A percentile compares a stretch with the other conserved stretches of the same genome.
Evolutionary conservation across 2,797 vertebrate genomes (phyloP).

Genomic region (Syndactyla subalaris): DNA sequence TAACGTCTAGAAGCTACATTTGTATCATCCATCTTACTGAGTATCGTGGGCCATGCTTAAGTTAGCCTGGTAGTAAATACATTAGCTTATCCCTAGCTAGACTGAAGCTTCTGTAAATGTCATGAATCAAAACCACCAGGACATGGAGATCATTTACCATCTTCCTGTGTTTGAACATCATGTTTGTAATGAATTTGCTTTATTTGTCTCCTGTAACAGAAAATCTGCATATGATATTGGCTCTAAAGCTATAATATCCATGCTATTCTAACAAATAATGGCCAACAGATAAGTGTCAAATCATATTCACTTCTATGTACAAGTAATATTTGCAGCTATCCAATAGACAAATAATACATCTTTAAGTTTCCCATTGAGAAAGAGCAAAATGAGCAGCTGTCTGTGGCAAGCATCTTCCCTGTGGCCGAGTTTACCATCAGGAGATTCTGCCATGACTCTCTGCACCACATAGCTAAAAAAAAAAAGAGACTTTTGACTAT

Average conservation of each 20-base stretch:
- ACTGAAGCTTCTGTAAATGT: background rate
- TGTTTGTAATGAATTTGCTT: background rate
- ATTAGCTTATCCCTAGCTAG: background rate
- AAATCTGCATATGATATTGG: background rate
- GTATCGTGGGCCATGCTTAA: background rate
- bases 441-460: background rate
- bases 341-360: background rate
- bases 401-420: background rate
- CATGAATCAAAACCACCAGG: background rate
- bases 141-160: background rate
- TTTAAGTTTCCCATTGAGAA: background rate
- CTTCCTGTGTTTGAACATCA: background rate
- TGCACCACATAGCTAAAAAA: background rate
- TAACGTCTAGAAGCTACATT: background rate
- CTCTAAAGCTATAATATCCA: background rate
- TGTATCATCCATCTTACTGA: background rate
- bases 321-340: background rate
- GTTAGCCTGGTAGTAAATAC: background rate
- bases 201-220: background rate
- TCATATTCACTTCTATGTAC: background rate
- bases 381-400: background rate
- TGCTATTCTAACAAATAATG: background rate
- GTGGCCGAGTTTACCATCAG: background rate
- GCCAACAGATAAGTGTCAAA: background rate
- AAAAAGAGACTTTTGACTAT: background rate